Evolutionary conservation across 2,797 vertebrate species (phyloP).

Genomic region (Takifugu ocellatus): DNA sequence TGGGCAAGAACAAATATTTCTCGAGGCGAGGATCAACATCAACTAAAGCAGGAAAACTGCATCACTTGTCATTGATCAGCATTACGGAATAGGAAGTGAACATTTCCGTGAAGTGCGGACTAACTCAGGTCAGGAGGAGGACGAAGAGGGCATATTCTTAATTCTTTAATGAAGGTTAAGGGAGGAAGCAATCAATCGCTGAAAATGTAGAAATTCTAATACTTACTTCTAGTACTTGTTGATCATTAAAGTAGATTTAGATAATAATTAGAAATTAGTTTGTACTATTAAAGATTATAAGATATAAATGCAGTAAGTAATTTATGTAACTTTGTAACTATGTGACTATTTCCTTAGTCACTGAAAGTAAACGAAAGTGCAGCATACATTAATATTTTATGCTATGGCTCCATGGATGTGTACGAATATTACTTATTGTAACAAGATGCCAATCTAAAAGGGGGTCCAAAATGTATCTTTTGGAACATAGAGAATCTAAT

Average conservation of each 20-base stretch:
- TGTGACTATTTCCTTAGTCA: background rate
- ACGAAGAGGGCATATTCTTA: slow-evolving; percentile 67
- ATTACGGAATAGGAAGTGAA: background rate
- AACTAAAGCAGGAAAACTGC: no score
- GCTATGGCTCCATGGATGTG: background rate
- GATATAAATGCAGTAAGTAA: background rate
- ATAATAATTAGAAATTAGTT: no score
- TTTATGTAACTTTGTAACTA: background rate
- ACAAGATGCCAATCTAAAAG: background rate
- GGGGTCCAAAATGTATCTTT: background rate
- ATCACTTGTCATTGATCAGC: no score
- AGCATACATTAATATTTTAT: background rate
- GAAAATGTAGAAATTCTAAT: background rate
- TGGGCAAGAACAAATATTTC: no score
- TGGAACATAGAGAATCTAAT: background rate
- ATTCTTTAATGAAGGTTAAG: slow-evolving; percentile 55
- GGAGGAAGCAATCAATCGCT: slow-evolving; percentile 13
- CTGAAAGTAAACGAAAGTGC: background rate
- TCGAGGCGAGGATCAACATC: no score
- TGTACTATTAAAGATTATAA: background rate
- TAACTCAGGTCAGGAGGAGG: slow-evolving; percentile 11
- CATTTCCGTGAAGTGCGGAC: background rate
- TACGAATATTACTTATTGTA: background rate
- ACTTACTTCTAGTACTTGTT: background rate
- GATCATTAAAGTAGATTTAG: background rate